A percentile compares a stretch with the other conserved stretches of the same genome.
Evolutionary conservation across 2,113 vertebrate species (phyloP).

Genomic region (Sigmodon hispidus): DNA sequence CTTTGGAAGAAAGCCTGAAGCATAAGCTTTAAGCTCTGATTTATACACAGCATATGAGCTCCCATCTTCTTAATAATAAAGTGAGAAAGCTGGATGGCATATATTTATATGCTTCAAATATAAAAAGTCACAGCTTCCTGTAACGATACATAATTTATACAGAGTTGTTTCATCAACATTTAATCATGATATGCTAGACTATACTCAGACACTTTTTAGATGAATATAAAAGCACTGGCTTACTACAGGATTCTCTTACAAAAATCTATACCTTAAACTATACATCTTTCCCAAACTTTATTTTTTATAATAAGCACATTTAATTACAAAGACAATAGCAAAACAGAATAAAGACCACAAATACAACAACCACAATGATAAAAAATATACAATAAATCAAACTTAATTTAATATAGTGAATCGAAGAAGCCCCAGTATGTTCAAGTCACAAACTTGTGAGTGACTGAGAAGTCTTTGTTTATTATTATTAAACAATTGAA

Average conservation of each 20-base stretch:
- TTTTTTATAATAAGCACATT: conserved; percentile 19
- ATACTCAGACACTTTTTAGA: background rate
- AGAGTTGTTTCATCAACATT: conserved; percentile 13
- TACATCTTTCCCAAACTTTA: background rate
- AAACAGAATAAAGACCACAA: background rate
- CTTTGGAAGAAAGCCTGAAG: conserved; percentile 9
- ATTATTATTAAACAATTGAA: background rate
- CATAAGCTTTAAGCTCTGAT: background rate
- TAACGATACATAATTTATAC: conserved; percentile 23
- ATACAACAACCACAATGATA: background rate
- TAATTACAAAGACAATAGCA: background rate
- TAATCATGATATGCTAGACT: background rate
- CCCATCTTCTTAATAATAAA: conserved; percentile 31
- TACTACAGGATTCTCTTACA: background rate
- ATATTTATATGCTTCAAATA: conserved; percentile 3
- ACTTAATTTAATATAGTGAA: background rate
- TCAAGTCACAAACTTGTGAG: background rate
- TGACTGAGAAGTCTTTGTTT: background rate
- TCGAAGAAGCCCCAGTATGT: background rate
- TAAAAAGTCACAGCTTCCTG: conserved; percentile 33
- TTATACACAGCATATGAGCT: background rate
- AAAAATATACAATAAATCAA: background rate
- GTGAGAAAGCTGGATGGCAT: background rate
- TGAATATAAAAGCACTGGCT: background rate
- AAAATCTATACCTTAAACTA: background rate